Conservation (phyloP, 2,113 vertebrate species). For the Brachyhypopomus gauderio region DNA sequence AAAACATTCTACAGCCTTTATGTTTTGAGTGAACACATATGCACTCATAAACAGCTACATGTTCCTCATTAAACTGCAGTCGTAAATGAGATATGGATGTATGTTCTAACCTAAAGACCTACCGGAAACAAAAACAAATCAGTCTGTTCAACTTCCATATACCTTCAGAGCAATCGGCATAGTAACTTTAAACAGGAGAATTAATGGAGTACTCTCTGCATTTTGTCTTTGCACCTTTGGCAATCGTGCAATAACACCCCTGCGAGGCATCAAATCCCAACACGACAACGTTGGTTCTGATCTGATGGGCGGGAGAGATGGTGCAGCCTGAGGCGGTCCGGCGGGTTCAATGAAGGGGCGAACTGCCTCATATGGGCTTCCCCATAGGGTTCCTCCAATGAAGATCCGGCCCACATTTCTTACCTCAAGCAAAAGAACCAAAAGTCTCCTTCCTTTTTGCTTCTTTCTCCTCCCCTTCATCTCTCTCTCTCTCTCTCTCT, state of each 20-base stretch:
- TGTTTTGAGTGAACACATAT: no score
- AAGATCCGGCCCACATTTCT: constrained; percentile 50
- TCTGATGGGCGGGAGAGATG: constrained; percentile 18
- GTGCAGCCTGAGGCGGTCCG: background rate
- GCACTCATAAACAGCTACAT: no score
- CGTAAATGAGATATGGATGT: no score
- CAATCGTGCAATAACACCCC: background rate
- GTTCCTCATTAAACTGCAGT: no score
- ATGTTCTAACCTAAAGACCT: no score
- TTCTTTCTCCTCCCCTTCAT: background rate
- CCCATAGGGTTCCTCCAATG: constrained; percentile 29
- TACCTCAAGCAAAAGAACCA: constrained; percentile 47
- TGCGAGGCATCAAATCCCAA: constrained; percentile 15
- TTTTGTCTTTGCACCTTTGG: background rate
- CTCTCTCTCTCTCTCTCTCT: no score
- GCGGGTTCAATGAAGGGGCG: background rate
- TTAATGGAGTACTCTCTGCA: background rate
- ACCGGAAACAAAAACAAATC: no score
- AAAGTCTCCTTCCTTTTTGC: no score
- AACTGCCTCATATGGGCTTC: constrained; percentile 17
- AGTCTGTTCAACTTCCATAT: no score
- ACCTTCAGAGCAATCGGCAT: no score
- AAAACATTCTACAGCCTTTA: no score
- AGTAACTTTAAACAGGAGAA: no score
- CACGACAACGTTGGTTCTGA: constrained; percentile 32